phyloP scores from a whole-genome alignment of 2,113 vertebrate genomes.

The Centropus bengalensis region DNA sequence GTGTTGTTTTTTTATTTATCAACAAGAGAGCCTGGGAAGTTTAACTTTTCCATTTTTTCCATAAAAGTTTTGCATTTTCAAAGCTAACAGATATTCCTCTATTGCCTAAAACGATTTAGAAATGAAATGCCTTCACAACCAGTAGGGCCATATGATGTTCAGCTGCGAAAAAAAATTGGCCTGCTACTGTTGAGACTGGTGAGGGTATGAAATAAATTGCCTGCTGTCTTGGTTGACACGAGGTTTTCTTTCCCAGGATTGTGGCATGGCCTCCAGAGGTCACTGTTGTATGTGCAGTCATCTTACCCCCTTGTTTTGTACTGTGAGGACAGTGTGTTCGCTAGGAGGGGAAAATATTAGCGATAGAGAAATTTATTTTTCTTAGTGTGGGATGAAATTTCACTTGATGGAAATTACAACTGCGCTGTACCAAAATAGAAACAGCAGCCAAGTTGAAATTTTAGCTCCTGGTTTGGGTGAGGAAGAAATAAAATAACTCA shows the following conservation, averaged over 20 bases:
- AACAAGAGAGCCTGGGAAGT: rapidly evolving
- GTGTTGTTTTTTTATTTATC: not conserved
- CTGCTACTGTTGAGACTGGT: not conserved
- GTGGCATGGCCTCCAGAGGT: slow-evolving; percentile 38
- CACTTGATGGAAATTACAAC: slow-evolving; percentile 40
- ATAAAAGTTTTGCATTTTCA: not conserved
- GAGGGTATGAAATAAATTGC: not conserved
- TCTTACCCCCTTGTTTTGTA: not conserved
- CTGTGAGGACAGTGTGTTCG: not conserved
- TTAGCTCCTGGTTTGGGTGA: slow-evolving; percentile 21
- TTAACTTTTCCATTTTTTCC: not conserved
- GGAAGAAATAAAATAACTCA: not conserved
- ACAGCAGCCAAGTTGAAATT: not conserved
- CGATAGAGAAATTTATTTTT: slow-evolving; percentile 19
- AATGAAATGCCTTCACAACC: not conserved
- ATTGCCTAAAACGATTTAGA: not conserved
- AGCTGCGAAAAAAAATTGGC: not conserved
- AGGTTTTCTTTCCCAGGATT: not conserved
- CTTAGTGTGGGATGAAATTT: slow-evolving; percentile 4
- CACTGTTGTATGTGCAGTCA: slow-evolving; percentile 25
- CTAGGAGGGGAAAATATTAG: slow-evolving; percentile 43
- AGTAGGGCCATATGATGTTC: not conserved
- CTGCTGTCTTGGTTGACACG: not conserved
- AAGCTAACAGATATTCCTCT: not conserved
- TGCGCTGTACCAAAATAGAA: slow-evolving; percentile 11